Conservation (phyloP, 2,797 vertebrate species). For the Pelobates cultripes region DNA sequence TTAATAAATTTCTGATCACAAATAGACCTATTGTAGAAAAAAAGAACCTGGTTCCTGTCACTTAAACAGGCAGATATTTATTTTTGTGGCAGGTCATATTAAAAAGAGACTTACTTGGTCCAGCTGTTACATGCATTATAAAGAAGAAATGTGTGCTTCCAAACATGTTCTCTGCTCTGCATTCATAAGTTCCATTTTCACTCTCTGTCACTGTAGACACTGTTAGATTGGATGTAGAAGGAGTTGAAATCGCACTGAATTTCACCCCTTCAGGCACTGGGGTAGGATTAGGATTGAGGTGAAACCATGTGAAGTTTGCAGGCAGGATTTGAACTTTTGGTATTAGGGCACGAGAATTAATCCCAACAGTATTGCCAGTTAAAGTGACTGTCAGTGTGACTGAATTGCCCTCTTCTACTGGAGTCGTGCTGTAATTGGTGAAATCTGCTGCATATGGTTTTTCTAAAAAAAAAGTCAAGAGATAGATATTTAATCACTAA, state of each 20-base stretch:
- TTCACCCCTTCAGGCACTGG: neutral
- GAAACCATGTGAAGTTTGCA: constrained; percentile 8
- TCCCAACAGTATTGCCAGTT: neutral
- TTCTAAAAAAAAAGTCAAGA: neutral
- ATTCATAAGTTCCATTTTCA: constrained; percentile 16
- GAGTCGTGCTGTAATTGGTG: neutral
- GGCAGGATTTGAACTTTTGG: neutral
- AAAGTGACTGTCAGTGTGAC: neutral
- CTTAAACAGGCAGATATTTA: no score
- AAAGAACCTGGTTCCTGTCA: no score
- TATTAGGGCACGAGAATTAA: neutral
- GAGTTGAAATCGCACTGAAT: neutral
- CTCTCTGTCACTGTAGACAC: neutral
- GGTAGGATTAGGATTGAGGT: neutral
- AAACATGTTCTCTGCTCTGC: neutral
- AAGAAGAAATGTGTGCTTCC: neutral
- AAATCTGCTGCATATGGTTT: neutral
- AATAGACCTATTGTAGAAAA: no score
- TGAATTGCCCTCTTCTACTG: neutral
- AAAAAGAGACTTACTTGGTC: neutral
- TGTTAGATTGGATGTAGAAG: neutral
- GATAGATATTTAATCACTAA: no score
- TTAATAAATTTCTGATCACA: no score
- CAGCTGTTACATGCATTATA: neutral
- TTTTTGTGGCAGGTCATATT: no score